Evolutionary conservation across 2,113 vertebrate species (phyloP).

Genomic region (Capreolus pygargus): DNA sequence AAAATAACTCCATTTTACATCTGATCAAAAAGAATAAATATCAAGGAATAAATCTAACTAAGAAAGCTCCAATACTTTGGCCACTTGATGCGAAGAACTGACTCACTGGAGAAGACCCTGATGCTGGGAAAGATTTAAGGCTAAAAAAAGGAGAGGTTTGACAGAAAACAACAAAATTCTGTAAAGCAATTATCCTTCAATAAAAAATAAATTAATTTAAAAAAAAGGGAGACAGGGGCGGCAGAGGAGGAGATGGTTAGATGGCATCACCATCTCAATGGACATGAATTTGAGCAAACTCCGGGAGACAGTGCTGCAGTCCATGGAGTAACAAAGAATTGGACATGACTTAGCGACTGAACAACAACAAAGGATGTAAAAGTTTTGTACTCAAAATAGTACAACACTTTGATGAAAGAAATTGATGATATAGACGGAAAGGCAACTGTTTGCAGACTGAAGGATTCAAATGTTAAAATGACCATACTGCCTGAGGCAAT

Average conservation of each 20-base stretch:
- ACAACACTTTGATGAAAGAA: neutral
- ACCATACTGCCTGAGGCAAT: neutral
- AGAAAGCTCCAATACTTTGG: neutral
- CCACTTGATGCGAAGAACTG: fast-evolving
- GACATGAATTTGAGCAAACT: neutral
- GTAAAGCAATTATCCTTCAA: neutral
- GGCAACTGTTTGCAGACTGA: neutral
- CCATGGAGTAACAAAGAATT: neutral
- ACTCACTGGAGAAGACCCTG: neutral
- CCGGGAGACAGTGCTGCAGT: neutral
- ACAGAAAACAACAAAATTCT: neutral
- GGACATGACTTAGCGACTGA: neutral
- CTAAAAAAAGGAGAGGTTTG: neutral
- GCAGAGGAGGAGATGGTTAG: neutral
- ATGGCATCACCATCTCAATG: neutral
- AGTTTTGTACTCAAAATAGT: neutral
- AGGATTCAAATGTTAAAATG: neutral
- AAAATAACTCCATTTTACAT: neutral
- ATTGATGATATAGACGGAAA: neutral
- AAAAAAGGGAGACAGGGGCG: fast-evolving
- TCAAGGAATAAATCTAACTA: neutral
- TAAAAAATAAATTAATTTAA: neutral
- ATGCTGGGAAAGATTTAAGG: neutral
- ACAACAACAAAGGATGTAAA: neutral
- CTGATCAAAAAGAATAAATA: neutral